Conservation (phyloP, 2,888 invertebrate genomes). For the Luperina testacea region DNA sequence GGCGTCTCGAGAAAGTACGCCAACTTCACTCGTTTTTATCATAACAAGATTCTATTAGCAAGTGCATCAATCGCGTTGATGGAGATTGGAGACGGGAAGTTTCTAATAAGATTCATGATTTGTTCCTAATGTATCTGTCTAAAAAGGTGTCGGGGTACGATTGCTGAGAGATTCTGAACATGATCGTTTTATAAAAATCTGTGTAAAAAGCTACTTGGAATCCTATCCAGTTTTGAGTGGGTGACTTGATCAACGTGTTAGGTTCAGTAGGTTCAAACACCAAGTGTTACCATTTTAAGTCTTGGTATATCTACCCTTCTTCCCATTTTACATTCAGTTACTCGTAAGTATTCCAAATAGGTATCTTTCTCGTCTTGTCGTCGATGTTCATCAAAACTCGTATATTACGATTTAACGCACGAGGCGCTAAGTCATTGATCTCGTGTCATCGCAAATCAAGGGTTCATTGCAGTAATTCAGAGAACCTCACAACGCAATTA, state of each 20-base stretch:
- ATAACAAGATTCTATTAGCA: conserved; percentile 37
- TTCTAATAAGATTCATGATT: conserved; percentile 44
- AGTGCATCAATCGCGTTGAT: conserved; percentile 8
- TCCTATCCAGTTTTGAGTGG: neutral
- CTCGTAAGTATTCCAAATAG: neutral
- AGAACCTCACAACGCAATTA: conserved; percentile 45
- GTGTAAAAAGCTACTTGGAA: neutral
- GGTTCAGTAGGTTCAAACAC: neutral
- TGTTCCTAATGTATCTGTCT: conserved; percentile 12
- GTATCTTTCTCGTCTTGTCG: neutral
- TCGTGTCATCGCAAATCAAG: conserved; percentile 32
- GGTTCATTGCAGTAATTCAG: conserved; percentile 29
- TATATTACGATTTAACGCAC: neutral
- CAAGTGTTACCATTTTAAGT: neutral
- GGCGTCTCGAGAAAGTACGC: conserved; percentile 53
- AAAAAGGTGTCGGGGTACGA: conserved; percentile 10
- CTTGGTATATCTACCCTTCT: neutral
- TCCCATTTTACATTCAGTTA: neutral
- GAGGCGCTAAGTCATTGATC: conserved; percentile 29
- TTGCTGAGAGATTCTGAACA: neutral
- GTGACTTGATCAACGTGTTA: neutral
- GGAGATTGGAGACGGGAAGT: conserved; percentile 13
- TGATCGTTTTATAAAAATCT: neutral
- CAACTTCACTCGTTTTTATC: conserved; percentile 46
- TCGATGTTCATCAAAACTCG: neutral